Evolutionary conservation across 2,888 invertebrate genomes (phyloP).

Genomic region (Eristalis tenax): DNA sequence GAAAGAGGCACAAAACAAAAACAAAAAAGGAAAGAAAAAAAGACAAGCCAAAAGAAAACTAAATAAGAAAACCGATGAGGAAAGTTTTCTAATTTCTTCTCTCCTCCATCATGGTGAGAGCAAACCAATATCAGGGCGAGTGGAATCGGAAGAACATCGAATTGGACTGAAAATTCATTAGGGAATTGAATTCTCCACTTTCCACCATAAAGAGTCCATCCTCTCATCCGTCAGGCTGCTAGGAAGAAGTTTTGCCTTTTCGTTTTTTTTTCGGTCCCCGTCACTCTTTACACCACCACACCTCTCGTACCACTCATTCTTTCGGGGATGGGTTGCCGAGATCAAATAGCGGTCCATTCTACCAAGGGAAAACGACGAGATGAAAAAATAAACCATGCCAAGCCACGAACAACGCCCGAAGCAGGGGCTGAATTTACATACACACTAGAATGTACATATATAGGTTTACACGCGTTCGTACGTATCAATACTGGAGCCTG

Average conservation of each 20-base stretch:
- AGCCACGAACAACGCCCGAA: slow-evolving; percentile 39
- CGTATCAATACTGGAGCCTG: background rate
- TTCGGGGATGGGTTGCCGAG: slow-evolving; percentile 19
- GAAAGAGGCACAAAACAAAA: slow-evolving; percentile 16
- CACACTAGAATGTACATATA: background rate
- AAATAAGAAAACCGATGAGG: slow-evolving; percentile 68
- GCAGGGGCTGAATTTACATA: slow-evolving; percentile 45
- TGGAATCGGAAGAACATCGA: slow-evolving; percentile 38
- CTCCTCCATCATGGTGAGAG: slow-evolving; percentile 32
- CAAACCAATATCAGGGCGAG: slow-evolving; percentile 45
- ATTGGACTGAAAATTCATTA: slow-evolving; percentile 70
- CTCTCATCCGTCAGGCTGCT: slow-evolving; percentile 52
- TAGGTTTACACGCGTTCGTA: background rate
- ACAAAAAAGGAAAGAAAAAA: slow-evolving; percentile 5
- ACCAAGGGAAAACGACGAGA: background rate
- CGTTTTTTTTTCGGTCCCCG: slow-evolving; percentile 10
- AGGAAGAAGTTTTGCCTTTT: slow-evolving; percentile 38
- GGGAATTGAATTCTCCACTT: slow-evolving; percentile 60
- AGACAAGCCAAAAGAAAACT: slow-evolving; percentile 30
- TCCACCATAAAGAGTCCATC: slow-evolving; percentile 55
- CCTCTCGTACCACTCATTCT: slow-evolving; percentile 19
- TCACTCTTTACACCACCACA: slow-evolving; percentile 33
- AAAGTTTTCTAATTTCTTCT: slow-evolving; percentile 68
- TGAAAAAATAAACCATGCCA: slow-evolving; percentile 10
- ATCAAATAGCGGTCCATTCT: slow-evolving; percentile 35